Conservation (phyloP, 2,113 vertebrate genomes). For the Malurus elegans region DNA sequence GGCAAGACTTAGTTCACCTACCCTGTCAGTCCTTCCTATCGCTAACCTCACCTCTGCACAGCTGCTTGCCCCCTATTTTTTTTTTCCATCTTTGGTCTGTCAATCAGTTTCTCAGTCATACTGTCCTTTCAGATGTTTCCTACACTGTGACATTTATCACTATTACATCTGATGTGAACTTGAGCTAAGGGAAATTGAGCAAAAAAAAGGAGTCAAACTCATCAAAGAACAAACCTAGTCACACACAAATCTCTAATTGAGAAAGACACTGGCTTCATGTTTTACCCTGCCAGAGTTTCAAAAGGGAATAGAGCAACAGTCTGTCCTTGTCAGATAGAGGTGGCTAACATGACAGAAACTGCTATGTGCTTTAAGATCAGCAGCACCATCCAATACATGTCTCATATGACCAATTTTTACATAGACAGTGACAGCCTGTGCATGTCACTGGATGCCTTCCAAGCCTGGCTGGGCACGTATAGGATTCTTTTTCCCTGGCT, state of each 20-base stretch:
- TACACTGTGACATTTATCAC: background rate
- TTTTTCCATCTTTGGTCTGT: background rate
- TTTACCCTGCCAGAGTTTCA: background rate
- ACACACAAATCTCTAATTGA: background rate
- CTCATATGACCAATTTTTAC: background rate
- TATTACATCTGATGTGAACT: background rate
- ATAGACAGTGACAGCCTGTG: background rate
- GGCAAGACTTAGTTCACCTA: conserved; percentile 10
- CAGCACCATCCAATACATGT: background rate
- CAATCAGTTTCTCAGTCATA: background rate
- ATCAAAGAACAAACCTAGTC: background rate
- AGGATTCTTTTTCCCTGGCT: background rate
- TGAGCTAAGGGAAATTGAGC: background rate
- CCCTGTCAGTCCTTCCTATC: background rate
- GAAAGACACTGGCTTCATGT: background rate
- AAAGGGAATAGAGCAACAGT: background rate
- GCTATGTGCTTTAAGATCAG: background rate
- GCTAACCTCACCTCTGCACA: background rate
- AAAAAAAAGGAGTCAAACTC: background rate
- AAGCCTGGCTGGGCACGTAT: background rate
- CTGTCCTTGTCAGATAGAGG: background rate
- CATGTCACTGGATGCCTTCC: background rate
- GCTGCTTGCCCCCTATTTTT: background rate
- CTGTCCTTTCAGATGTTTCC: background rate
- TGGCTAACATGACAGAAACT: background rate